These are phyloP conservation scores for Incurvaria masculella DNA, from an alignment of 2,888 invertebrate genomes.

Conservation along the genomic window DNA sequence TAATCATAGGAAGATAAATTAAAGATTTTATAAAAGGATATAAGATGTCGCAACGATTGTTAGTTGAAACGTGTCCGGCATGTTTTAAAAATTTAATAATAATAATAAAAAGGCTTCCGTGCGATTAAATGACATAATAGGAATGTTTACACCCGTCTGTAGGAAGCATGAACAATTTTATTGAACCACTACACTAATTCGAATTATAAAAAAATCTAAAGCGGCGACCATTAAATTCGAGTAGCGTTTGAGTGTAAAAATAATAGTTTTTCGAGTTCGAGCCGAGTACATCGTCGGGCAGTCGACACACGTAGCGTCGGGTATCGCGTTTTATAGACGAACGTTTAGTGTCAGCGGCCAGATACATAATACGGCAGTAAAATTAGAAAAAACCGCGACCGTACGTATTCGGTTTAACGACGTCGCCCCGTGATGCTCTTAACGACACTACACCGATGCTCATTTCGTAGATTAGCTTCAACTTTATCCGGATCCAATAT, in stretches of 20 bases:
- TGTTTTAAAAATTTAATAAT: too few species aligned
- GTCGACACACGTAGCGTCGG: not conserved
- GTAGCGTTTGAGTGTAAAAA: not conserved
- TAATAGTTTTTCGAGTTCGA: not conserved
- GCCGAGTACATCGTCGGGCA: not conserved
- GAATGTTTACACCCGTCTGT: too few species aligned
- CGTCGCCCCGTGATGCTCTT: not conserved
- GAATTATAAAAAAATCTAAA: not conserved
- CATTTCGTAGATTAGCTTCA: too few species aligned
- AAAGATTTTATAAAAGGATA: not conserved
- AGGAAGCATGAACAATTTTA: too few species aligned
- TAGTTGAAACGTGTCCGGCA: too few species aligned
- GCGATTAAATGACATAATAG: too few species aligned
- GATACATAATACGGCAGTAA: conserved; percentile 41
- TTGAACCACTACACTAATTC: too few species aligned
- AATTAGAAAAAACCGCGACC: conserved; percentile 34
- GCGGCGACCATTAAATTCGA: not conserved
- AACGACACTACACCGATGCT: not conserved
- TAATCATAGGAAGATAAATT: not conserved
- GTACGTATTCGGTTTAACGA: not conserved
- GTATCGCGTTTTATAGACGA: not conserved
- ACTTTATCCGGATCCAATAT: too few species aligned
- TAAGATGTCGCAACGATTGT: too few species aligned
- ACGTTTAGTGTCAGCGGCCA: not conserved
- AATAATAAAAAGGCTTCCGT: too few species aligned